A percentile compares a stretch with the other conserved stretches of the same genome.
phyloP scores from a whole-genome alignment of 2,888 invertebrate genomes.

The Clistopyga incitator region DNA sequence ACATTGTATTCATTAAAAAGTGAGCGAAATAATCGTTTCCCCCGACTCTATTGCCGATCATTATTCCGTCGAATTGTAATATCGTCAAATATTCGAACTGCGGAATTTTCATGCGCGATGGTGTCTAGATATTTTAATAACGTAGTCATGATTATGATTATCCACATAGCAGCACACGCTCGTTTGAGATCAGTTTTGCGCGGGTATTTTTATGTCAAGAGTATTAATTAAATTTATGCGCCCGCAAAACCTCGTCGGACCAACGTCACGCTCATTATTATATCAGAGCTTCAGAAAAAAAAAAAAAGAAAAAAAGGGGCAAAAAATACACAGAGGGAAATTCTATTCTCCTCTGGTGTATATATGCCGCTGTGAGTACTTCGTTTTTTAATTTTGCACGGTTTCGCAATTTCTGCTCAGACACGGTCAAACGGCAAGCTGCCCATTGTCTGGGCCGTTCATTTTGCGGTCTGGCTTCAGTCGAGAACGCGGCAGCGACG shows the following conservation, averaged over 20 bases:
- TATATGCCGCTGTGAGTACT: background rate
- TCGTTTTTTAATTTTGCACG: background rate
- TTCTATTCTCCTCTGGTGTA: background rate
- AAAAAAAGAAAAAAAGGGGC: background rate
- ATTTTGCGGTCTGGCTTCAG: conserved; percentile 21
- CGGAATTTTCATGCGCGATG: too few species aligned
- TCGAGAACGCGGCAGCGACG: background rate
- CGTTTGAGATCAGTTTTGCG: background rate
- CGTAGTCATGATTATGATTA: background rate
- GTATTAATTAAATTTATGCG: conserved; percentile 21
- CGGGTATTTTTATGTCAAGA: conserved; percentile 13
- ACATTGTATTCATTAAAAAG: too few species aligned
- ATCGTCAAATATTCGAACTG: too few species aligned
- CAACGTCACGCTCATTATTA: conserved; percentile 13
- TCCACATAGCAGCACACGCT: background rate
- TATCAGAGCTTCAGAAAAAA: background rate
- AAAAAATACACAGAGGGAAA: background rate
- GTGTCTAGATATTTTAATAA: background rate
- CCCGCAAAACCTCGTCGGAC: background rate
- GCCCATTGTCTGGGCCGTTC: conserved; percentile 53
- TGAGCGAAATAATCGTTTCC: too few species aligned
- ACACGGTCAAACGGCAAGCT: conserved; percentile 23
- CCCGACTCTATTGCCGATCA: too few species aligned
- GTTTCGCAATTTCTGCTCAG: conserved; percentile 35
- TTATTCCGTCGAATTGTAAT: too few species aligned